phyloP scores from a whole-genome alignment of 2,113 vertebrate genomes.

The Macroglossus sobrinus region DNA sequence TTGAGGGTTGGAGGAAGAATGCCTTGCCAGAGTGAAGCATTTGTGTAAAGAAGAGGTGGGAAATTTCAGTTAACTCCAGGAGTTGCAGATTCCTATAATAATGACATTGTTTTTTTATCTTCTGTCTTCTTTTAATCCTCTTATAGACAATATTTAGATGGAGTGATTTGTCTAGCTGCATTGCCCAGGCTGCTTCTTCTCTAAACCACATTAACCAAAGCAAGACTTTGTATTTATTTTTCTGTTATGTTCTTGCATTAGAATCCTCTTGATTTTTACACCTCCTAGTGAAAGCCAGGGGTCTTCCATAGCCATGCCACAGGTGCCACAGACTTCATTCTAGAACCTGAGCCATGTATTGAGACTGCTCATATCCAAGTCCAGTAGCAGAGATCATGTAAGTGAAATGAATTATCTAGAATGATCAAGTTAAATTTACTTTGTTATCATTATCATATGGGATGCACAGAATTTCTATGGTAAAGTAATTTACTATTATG shows the following conservation, averaged over 20 bases:
- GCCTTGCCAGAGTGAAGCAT: not conserved
- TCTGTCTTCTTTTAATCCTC: not conserved
- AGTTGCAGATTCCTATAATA: not conserved
- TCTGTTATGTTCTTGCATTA: not conserved
- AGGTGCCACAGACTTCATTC: not conserved
- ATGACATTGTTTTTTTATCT: not conserved
- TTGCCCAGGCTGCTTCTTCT: not conserved
- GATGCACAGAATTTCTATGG: not conserved
- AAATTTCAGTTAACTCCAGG: not conserved
- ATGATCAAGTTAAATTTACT: not conserved
- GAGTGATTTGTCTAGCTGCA: not conserved
- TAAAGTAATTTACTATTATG: not conserved
- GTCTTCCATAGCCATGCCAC: not conserved
- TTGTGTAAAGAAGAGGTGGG: not conserved
- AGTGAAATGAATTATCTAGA: not conserved
- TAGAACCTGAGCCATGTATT: not conserved
- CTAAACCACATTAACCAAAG: not conserved
- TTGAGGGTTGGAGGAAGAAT: not conserved
- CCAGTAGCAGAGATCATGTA: not conserved
- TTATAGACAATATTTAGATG: not conserved
- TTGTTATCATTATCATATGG: not conserved
- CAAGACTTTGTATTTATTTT: not conserved
- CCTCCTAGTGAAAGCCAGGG: not conserved
- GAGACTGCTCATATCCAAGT: not conserved
- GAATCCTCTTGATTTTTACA: constrained; percentile 15